Evolutionary conservation across 2,113 vertebrate genomes (phyloP).

Genomic region (Callopanchax toddi): DNA sequence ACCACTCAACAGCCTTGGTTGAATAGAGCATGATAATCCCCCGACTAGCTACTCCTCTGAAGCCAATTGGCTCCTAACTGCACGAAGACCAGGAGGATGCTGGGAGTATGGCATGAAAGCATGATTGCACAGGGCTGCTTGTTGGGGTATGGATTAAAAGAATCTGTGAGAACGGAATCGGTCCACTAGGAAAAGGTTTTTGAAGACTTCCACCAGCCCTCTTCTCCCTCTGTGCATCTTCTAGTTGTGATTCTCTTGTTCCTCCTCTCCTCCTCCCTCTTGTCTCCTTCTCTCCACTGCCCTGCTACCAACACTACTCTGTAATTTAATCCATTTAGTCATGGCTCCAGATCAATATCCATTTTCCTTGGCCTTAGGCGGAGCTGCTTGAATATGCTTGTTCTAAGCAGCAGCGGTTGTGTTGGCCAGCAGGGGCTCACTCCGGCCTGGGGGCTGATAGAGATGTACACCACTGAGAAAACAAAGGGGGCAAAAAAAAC

Average conservation of each 20-base stretch:
- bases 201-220: constrained; percentile 20
- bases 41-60: constrained; percentile 42
- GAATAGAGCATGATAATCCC: constrained; percentile 60
- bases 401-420: constrained; percentile 54
- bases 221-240: constrained; percentile 15
- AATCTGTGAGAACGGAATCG: constrained; percentile 28
- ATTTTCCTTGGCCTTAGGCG: constrained; percentile 67
- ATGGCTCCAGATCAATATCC: constrained; percentile 76
- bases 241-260: constrained; percentile 40
- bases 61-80: constrained; percentile 54
- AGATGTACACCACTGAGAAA: constrained; percentile 50
- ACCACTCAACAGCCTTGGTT: constrained; percentile 45
- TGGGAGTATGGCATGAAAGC: constrained; percentile 22
- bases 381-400: constrained; percentile 53
- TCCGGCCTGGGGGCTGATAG: constrained; percentile 45
- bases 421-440: constrained; percentile 64
- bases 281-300: constrained; percentile 35
- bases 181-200: constrained; percentile 38
- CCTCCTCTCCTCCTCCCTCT: constrained; percentile 26
- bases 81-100: constrained; percentile 40
- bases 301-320: constrained; percentile 60
- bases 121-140: constrained; percentile 31
- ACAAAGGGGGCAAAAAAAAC: constrained; percentile 39
- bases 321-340: constrained; percentile 78
- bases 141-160: constrained; percentile 45